A percentile compares a stretch with the other conserved stretches of the same genome.
Evolutionary conservation across 2,888 invertebrate genomes (phyloP).

Genomic region (Adineta ricciae): DNA sequence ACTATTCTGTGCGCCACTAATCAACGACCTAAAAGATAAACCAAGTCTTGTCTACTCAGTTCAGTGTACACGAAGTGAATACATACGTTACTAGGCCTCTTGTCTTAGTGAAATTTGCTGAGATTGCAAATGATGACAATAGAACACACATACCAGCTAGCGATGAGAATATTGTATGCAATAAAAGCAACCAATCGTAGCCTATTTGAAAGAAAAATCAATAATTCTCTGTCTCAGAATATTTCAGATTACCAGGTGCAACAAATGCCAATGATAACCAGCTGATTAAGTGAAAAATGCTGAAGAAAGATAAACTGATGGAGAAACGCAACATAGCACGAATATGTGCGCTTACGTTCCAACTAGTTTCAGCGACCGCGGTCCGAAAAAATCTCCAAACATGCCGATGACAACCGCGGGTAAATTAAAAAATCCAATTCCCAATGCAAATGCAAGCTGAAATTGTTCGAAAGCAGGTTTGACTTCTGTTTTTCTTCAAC

Average conservation of each 20-base stretch:
- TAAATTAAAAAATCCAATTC: conserved; percentile 7
- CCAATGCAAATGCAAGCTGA: neutral
- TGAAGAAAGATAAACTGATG: neutral
- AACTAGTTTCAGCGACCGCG: neutral
- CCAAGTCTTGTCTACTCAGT: no score
- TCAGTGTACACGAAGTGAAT: no score
- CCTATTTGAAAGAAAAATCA: neutral
- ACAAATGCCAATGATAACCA: neutral
- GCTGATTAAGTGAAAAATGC: neutral
- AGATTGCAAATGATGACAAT: neutral
- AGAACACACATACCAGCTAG: neutral
- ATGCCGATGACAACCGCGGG: neutral
- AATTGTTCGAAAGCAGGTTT: neutral
- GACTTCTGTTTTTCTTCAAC: neutral
- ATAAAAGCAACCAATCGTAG: neutral
- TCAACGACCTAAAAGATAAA: neutral
- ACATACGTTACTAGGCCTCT: neutral
- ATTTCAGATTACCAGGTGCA: neutral
- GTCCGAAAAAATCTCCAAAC: neutral
- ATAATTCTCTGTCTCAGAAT: no score
- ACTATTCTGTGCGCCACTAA: neutral
- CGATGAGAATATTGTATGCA: neutral
- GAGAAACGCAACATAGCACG: neutral
- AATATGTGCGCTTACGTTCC: neutral
- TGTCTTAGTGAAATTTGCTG: neutral